Conservation (phyloP, 2,888 invertebrate genomes). For the Noctua pronuba region DNA sequence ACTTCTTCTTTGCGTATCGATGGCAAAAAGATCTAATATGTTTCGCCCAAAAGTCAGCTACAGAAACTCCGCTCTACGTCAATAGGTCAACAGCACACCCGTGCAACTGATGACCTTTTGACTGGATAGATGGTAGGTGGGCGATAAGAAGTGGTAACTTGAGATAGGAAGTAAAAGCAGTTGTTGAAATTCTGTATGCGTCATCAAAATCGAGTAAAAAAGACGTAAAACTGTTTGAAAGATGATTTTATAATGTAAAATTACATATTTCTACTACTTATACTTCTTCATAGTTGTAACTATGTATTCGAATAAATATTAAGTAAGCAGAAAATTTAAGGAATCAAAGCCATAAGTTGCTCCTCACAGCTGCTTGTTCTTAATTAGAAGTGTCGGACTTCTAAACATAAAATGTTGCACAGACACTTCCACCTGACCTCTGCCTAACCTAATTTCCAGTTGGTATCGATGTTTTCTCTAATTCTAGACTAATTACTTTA, state of each 20-base stretch:
- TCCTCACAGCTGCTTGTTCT: neutral
- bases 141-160: neutral
- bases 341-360: neutral
- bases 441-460: slow-evolving; percentile 40
- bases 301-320: slow-evolving; percentile 1
- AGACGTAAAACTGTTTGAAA: neutral
- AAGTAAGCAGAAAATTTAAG: neutral
- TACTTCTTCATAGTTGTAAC: neutral
- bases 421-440: slow-evolving; percentile 28
- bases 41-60: neutral
- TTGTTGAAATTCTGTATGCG: neutral
- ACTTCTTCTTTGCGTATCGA: neutral
- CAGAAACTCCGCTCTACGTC: neutral
- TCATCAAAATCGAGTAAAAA: neutral
- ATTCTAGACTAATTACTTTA: slow-evolving; percentile 15
- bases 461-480: slow-evolving; percentile 20
- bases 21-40: neutral
- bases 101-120: neutral
- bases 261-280: neutral
- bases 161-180: neutral
- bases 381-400: neutral
- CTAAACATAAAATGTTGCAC: slow-evolving; percentile 17
- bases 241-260: neutral
- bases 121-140: neutral
- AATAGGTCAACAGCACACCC: neutral